Evolutionary conservation across 2,888 invertebrate genomes (phyloP), one percentile per base, ranked within the genome.

Genomic region (Harpalus rufipes): DNA sequence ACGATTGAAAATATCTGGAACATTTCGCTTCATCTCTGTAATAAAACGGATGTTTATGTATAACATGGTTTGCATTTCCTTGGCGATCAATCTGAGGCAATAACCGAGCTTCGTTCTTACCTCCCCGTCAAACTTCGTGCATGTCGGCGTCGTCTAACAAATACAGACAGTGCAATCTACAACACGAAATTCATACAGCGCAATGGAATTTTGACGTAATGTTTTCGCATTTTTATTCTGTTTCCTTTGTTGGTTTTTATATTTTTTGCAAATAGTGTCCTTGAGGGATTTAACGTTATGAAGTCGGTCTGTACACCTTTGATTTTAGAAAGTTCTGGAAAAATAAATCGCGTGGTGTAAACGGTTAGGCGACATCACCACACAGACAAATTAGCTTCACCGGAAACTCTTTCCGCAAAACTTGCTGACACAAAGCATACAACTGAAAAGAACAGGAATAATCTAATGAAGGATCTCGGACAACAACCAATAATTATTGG

Each of bases 31-130:
- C 72, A 51, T 74, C 44, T 74, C 72, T 44, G 72, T 74, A 74
- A 74, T 74, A 74, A 74, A 74, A 74, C 72, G 72, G 72, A 74
- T 74, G 72, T 74, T 74, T 74, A 74, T 74, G 72, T 74, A 25
- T 74, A 74, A 74, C 72, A 74, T 16, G 72, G 72, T 74, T 74
- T 74, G 72, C 72, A 44, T 74, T 74, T 74, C 72, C 72, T 74
- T n/a, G 18, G n/a, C 72, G 72, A 74, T 74, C 72, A 74, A 74
- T 74, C 72, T 74, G 44, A 12, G 14, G 72, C 18, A 14, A 25
- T 44, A 44, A 18, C 21, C 63, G 63, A 21, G 25, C 14, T 16
- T 7, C 14, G 41, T 44, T 68, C 68, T 68, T 68, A 68, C 68
- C 18, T 63, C 25, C 8, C 7, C 63, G 25, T 21, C 63, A 63